Evolutionary conservation across 2,797 vertebrate genomes (phyloP).

Genomic region (Microchirus variegatus): DNA sequence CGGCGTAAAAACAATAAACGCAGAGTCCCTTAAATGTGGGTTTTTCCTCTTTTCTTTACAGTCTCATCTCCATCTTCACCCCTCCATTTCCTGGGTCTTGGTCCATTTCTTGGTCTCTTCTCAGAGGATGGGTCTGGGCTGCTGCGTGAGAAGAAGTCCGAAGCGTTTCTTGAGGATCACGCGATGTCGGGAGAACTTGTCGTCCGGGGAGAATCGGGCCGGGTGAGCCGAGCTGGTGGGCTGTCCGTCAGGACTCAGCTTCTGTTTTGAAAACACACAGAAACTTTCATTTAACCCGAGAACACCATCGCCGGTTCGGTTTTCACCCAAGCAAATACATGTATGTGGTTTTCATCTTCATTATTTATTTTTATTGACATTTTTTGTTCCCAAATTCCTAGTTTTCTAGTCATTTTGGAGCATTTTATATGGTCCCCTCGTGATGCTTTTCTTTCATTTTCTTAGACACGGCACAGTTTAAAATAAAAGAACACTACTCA

Average conservation of each 20-base stretch:
- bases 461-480: too few relatives aligned
- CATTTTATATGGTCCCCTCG: too few relatives aligned
- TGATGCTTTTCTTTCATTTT: too few relatives aligned
- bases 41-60: background rate
- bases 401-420: too few relatives aligned
- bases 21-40: background rate
- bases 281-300: too few relatives aligned
- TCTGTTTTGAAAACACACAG: too few relatives aligned
- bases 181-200: conserved; percentile 90
- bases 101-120: background rate
- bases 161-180: conserved; percentile 91
- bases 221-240: conserved; percentile 91
- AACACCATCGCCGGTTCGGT: too few relatives aligned
- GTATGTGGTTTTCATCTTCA: too few relatives aligned
- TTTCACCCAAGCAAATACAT: too few relatives aligned
- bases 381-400: too few relatives aligned
- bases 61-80: conserved; percentile 8
- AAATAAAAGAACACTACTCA: too few relatives aligned
- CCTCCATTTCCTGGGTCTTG: background rate
- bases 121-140: conserved; percentile 86
- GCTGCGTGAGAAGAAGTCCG: conserved; percentile 88
- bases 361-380: too few relatives aligned
- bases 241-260: conserved; percentile 74
- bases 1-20: background rate
- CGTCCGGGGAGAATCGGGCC: conserved; percentile 92